Evolutionary conservation across 2,888 invertebrate genomes (phyloP).

Genomic region (Trachelus troglodyta): DNA sequence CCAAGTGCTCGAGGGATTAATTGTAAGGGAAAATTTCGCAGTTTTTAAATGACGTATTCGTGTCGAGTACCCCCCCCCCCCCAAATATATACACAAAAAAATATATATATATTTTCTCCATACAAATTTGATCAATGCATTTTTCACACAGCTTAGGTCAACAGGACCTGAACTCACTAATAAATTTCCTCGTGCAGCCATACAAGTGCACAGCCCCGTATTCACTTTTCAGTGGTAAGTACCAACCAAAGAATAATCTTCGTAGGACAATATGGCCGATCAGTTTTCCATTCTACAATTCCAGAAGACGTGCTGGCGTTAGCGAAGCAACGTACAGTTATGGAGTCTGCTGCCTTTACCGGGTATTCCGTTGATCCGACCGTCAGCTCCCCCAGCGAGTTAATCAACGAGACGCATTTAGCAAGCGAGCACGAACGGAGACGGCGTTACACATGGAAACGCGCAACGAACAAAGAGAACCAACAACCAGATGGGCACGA

Average conservation of each 20-base stretch:
- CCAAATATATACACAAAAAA: no score
- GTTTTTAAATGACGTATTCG: background rate
- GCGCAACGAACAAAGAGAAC: background rate
- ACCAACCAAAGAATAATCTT: background rate
- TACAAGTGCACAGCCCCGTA: background rate
- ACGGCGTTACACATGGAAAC: background rate
- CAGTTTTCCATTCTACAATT: constrained; percentile 36
- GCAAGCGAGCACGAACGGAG: constrained; percentile 23
- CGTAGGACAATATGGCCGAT: constrained; percentile 36
- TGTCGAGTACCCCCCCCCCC: no score
- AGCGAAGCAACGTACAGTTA: constrained; percentile 35
- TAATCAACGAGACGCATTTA: constrained; percentile 53
- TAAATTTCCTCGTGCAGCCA: background rate
- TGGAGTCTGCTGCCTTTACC: constrained; percentile 19
- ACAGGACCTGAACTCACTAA: background rate
- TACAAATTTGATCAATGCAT: background rate
- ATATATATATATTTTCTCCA: background rate
- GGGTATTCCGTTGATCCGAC: constrained; percentile 37
- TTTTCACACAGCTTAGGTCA: background rate
- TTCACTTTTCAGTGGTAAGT: background rate
- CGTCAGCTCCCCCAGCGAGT: constrained; percentile 41
- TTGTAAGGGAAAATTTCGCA: background rate
- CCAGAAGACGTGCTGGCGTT: background rate
- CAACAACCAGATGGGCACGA: background rate
- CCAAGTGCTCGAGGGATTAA: background rate